phyloP scores from a whole-genome alignment of 2,113 vertebrate species.

The Desmodus rotundus region DNA sequence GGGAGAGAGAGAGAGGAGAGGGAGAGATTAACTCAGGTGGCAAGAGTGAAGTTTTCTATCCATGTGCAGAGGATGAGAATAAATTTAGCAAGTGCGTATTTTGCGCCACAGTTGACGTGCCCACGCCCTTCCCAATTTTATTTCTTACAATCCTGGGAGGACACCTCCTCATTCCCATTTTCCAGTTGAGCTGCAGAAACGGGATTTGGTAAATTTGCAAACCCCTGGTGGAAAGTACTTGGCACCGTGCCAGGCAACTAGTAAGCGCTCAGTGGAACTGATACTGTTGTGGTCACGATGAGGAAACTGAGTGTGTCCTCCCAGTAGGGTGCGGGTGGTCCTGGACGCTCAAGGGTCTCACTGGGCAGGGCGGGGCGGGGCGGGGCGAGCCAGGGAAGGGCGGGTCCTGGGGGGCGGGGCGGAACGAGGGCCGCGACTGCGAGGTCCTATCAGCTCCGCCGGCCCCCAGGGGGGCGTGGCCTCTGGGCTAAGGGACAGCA shows the following conservation, averaged over 20 bases:
- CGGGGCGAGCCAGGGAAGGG: not conserved
- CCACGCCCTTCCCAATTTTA: not conserved
- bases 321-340: too few relatives aligned
- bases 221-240: not conserved
- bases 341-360: too few relatives aligned
- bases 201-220: not conserved
- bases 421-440: not conserved
- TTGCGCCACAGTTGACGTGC: not conserved
- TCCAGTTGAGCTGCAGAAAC: not conserved
- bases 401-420: not conserved
- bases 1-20: not conserved
- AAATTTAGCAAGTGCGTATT: not conserved
- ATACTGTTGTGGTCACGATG: not conserved
- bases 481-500: rapidly evolving
- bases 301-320: not conserved
- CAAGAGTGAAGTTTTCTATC: not conserved
- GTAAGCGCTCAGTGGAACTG: not conserved
- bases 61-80: not conserved
- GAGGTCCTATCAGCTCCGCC: not conserved
- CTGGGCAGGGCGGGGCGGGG: rapidly evolving
- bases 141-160: not conserved
- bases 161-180: not conserved
- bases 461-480: not conserved
- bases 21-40: not conserved
- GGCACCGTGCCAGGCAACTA: not conserved